Base-by-base conservation (phyloP, 1,140 invertebrate genomes). In the Drosophila parabipectinata region DNA sequence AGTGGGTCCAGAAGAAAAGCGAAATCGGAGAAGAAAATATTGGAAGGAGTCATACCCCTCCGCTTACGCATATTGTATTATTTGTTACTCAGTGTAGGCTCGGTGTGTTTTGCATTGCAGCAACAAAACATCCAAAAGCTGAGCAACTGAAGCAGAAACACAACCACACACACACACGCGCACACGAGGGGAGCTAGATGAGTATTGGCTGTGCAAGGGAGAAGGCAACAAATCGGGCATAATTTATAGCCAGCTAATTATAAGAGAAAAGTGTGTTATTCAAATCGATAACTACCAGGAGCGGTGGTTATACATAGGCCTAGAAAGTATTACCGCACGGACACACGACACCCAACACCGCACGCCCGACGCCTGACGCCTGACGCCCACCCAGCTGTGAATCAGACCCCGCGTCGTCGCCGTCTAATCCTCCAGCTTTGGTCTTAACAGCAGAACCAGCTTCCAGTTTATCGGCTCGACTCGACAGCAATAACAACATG, bases 101-200 rank as follows among this genome's bases (percentile, higher is more conserved):
- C 18, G 18, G 1, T 15, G 41, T 44, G 41, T 44, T 52, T 51
- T 68, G 60, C 45, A 53, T 61, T 68, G 44, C 62, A 81, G 47
- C 64, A 80, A 74, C 78, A 79, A 85, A 82, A 72, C 74, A 44
- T 18, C 62, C 51, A 53, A 15, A 55, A 39, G 8, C 72, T 56
- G 53, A 32, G 44, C 60, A 71, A 68, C 57, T 58, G 68, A 67
- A 72, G 61, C 37, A 77, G 69, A 72, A 60, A 52, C 37, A 48
- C 44, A 57, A 52, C 6, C 41, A 56, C 28, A 41, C 54, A 45
- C 54, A 45, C 48, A 59, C 60, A 32, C 39, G 67, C 63, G 44
- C 32, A 67, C 37, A 5, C 14, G 54, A 12, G 8, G 45, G 62
- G 18, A 58, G 55, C 26, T 18, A 51, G 32, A 41, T 41, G 32